Base-by-base conservation (phyloP, 1,140 invertebrate species). In the Macrotrachela quadricornifera region DNA sequence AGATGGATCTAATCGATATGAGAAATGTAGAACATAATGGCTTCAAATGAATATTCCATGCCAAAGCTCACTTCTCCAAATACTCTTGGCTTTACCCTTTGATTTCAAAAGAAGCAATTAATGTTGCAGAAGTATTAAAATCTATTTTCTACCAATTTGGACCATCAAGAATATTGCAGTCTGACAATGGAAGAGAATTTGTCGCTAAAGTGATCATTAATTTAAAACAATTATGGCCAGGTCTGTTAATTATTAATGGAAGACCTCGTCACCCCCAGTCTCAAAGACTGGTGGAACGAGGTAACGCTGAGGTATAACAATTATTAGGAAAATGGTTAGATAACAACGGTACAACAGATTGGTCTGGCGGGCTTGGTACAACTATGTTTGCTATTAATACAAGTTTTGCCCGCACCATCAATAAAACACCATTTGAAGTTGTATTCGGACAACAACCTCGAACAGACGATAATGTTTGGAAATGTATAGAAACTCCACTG, bases 31-130 rank as follows among this genome's bases (percentile, higher is more conserved):
- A 46, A 4, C 44, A 57, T 41, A 17, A 16, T 1, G 21, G 47
- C 40, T 58, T 46, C 54, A 68, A 65, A 57, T 73, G 67, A 57
- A 64, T 73, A 49, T 55, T 74, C 40, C 59, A 68, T n/a, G 74
- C 73, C 58, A 68, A 72, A 61, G 65, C 71, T 53, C 65, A 73
- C 56, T 59, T 70, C 21, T 73, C 67, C 0, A 74, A 74, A 60
- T 74, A 70, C 60, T 57, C 62, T 50, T 54, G 62, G 54, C 57
- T 71, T 13, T 58, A 62, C 30, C 60, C 67, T 18, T 51, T 73
- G 12, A 64, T 57, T 58, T 10, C 53, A 39, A 55, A 55, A 42
- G 13, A 9, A 17, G 46, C 52, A 10, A 17, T 18, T 6, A 36
- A 69, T 61, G 64, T 71, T 30, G 61, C 62, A 14, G 57, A 58